Evolutionary conservation across 2,113 vertebrate genomes (phyloP).

Genomic region (Gambusia holbrooki): DNA sequence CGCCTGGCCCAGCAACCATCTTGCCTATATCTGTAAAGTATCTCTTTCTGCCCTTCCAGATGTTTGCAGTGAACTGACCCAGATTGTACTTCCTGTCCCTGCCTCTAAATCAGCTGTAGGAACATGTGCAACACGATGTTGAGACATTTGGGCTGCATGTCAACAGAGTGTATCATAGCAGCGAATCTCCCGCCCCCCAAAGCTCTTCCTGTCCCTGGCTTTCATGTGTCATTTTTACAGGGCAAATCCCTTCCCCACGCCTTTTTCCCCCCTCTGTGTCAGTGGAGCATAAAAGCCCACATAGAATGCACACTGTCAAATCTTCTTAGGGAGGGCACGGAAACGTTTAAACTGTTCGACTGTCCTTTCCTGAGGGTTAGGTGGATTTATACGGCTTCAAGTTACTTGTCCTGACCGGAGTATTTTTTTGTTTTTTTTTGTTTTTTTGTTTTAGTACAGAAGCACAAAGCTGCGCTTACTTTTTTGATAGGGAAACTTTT

Average conservation of each 20-base stretch:
- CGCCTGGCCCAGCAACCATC: constrained; percentile 41
- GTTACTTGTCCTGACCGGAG: constrained; percentile 49
- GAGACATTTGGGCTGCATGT: constrained; percentile 69
- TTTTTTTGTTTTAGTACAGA: constrained; percentile 57
- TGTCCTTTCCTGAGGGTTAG: constrained; percentile 58
- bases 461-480: constrained; percentile 32
- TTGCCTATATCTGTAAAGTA: constrained; percentile 52
- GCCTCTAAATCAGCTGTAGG: constrained; percentile 62
- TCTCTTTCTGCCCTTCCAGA: constrained; percentile 57
- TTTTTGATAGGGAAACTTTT: constrained; percentile 10
- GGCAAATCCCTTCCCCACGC: constrained; percentile 58
- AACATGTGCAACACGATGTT: constrained; percentile 66
- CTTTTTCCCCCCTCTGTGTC: constrained; percentile 46
- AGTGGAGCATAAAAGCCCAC: constrained; percentile 65
- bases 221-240: constrained; percentile 70
- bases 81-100: constrained; percentile 69
- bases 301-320: constrained; percentile 66
- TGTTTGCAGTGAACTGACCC: constrained; percentile 75
- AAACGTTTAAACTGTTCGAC: constrained; percentile 51
- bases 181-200: constrained; percentile 52
- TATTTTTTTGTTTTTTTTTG: constrained; percentile 40
- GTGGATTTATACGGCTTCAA: constrained; percentile 61
- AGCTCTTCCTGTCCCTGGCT: constrained; percentile 64
- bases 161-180: constrained; percentile 71
- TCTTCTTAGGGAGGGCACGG: constrained; percentile 59